Conservation (phyloP, 2,797 vertebrate genomes). For the Gambusia yucatana region DNA sequence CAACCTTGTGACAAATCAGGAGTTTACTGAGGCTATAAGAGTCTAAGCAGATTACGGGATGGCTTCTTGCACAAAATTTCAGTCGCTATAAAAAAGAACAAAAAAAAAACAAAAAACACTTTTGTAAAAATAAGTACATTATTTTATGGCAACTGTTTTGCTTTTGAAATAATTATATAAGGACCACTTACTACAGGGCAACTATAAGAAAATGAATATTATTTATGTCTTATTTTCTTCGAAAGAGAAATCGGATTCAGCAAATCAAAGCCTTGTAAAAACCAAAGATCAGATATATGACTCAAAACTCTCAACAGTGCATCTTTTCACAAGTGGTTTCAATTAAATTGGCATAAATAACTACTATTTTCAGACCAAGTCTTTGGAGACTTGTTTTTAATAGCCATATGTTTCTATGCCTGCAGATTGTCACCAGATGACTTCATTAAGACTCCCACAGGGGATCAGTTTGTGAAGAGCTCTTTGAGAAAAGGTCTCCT, state of each 20-base stretch:
- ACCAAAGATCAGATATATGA: neutral
- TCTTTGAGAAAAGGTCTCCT: constrained; percentile 90
- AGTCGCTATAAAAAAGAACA: neutral
- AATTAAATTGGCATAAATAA: neutral
- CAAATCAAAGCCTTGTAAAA: neutral
- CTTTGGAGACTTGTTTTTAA: neutral
- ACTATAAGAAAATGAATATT: neutral
- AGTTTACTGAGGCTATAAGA: neutral
- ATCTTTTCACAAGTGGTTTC: neutral
- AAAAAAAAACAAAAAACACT: neutral
- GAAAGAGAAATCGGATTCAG: neutral
- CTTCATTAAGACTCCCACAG: constrained; percentile 91
- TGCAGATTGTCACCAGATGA: constrained; percentile 85
- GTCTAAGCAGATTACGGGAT: neutral
- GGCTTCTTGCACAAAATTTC: neutral
- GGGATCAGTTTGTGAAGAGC: constrained; percentile 89
- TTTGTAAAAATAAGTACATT: neutral
- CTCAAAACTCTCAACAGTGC: neutral
- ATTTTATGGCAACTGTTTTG: neutral
- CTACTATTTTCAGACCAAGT: neutral
- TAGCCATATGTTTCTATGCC: constrained; percentile 1
- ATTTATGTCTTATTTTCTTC: neutral
- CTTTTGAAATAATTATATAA: neutral
- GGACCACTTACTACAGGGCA: neutral
- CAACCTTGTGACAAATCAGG: neutral